These are phyloP conservation scores for Poeciliopsis occidentalis DNA, from an alignment of 2,113 vertebrate genomes.

Conservation along the genomic window DNA sequence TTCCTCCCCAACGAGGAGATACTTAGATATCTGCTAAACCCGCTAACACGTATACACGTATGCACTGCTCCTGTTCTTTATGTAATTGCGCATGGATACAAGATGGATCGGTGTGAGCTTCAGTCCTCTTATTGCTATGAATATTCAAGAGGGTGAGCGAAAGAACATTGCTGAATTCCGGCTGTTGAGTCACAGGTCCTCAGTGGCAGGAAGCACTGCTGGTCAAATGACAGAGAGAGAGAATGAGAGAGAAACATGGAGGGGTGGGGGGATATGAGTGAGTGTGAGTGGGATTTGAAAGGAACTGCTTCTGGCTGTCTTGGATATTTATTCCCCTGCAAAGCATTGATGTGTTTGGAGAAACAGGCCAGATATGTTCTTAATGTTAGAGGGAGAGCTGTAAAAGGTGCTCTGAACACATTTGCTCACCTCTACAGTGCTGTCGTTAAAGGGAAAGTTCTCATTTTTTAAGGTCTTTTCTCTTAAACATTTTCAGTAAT, in stretches of 20 bases:
- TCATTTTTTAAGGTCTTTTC: neutral
- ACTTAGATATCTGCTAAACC: slow-evolving; percentile 43
- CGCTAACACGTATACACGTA: slow-evolving; percentile 7
- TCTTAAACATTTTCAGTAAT: no score
- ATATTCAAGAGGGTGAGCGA: slow-evolving; percentile 76
- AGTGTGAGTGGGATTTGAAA: slow-evolving; percentile 77
- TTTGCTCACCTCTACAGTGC: slow-evolving; percentile 38
- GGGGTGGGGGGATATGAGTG: slow-evolving; percentile 39
- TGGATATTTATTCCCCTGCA: slow-evolving; percentile 78
- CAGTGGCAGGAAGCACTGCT: slow-evolving; percentile 79
- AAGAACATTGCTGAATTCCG: slow-evolving; percentile 71
- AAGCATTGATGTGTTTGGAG: slow-evolving; percentile 76
- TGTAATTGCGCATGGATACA: slow-evolving; percentile 55
- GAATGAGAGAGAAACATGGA: slow-evolving; percentile 45
- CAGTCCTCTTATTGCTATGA: slow-evolving; percentile 72
- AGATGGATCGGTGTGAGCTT: slow-evolving; percentile 65
- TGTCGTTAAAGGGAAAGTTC: slow-evolving; percentile 7
- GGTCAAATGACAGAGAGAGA: slow-evolving; percentile 77
- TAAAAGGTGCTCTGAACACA: slow-evolving; percentile 57
- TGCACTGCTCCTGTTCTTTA: slow-evolving; percentile 14
- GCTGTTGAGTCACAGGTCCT: slow-evolving; percentile 81
- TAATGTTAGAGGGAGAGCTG: slow-evolving; percentile 55
- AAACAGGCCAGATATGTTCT: slow-evolving; percentile 68
- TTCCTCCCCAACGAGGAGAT: slow-evolving; percentile 34
- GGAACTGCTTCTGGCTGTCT: slow-evolving; percentile 77